These are phyloP conservation scores for Botrylloides violaceus DNA, from an alignment of 23 tunicate species.

Conservation along the genomic window DNA sequence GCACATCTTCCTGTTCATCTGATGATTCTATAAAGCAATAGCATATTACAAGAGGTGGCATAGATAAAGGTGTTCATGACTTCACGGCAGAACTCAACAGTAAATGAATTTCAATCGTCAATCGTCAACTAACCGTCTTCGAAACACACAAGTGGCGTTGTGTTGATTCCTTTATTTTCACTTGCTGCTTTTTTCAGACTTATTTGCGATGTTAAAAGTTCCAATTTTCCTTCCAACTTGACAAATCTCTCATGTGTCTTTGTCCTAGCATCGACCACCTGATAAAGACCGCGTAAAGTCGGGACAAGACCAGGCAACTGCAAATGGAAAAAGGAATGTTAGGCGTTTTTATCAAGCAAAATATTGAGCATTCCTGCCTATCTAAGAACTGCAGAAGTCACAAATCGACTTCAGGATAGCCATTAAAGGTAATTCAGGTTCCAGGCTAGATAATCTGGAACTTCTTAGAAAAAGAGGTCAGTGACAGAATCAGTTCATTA, in stretches of 20 bases:
- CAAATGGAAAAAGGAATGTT: neutral
- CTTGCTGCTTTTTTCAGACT: conserved; percentile 19
- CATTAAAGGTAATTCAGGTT: neutral
- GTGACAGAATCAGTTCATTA: no score
- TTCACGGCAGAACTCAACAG: no score
- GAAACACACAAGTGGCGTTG: conserved; percentile 30
- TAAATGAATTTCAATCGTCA: no score
- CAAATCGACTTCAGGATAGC: no score
- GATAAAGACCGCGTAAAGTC: conserved; percentile 37
- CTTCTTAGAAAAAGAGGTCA: no score
- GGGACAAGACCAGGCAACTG: conserved; percentile 67
- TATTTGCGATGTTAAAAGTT: conserved; percentile 49
- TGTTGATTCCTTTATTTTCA: conserved; percentile 9
- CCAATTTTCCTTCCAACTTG: conserved; percentile 65
- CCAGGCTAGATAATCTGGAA: neutral
- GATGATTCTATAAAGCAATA: conserved; percentile 16
- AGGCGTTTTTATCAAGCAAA: no score
- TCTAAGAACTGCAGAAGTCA: no score
- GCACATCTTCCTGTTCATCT: conserved; percentile 22
- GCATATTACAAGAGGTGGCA: neutral
- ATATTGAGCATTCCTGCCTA: no score
- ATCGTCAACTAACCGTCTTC: conserved; percentile 66
- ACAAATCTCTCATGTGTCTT: conserved; percentile 38
- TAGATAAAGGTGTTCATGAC: neutral
- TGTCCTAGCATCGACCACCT: conserved; percentile 52